Conservation (phyloP, 2,797 vertebrate species). For the Hirundo rustica region DNA sequence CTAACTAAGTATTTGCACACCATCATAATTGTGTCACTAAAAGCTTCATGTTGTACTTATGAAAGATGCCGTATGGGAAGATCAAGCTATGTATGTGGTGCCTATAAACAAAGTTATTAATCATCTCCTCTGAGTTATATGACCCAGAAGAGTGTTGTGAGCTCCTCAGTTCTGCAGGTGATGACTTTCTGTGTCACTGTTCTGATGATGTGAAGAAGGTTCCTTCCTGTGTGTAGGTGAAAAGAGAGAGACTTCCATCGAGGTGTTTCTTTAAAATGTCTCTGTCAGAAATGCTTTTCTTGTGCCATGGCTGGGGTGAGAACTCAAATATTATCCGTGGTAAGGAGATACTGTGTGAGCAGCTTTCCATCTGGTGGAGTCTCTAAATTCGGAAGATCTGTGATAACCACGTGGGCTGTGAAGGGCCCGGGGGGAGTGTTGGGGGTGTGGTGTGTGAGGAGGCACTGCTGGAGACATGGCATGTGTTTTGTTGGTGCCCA, state of each 20-base stretch:
- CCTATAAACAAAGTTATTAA: too few relatives aligned
- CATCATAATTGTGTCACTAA: too few relatives aligned
- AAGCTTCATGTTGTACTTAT: too few relatives aligned
- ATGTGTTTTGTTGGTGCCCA: too few relatives aligned
- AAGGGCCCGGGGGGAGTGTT: not conserved
- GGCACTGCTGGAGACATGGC: too few relatives aligned
- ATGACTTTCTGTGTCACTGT: fast-evolving
- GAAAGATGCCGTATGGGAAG: too few relatives aligned
- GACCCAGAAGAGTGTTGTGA: not conserved
- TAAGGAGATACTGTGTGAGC: too few relatives aligned
- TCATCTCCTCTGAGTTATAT: not conserved
- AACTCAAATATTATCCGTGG: fast-evolving
- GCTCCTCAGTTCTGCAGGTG: fast-evolving
- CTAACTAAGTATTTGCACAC: not conserved
- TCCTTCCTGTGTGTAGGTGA: too few relatives aligned
- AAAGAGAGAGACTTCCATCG: not conserved
- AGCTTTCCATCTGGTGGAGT: fast-evolving
- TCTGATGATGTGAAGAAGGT: not conserved
- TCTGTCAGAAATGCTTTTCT: fast-evolving
- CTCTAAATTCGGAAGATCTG: not conserved
- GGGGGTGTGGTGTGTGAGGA: fast-evolving
- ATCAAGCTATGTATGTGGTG: too few relatives aligned
- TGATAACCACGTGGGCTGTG: fast-evolving
- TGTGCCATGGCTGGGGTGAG: fast-evolving
- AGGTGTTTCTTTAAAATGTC: fast-evolving